These are phyloP conservation scores for Hylaea fasciaria DNA, from an alignment of 2,888 invertebrate genomes.

Conservation along the genomic window DNA sequence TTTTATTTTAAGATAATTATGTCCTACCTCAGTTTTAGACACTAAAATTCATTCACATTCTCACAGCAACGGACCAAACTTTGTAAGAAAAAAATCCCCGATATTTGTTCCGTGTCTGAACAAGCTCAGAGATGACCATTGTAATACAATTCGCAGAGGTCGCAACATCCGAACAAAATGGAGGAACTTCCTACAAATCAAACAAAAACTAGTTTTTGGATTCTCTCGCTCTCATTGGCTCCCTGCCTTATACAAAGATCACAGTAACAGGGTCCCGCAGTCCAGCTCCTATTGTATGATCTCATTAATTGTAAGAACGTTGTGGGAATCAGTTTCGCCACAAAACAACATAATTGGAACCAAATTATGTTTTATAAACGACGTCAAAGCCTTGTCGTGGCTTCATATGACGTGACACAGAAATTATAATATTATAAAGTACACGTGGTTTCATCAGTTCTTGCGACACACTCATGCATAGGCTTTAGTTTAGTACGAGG, in stretches of 20 bases:
- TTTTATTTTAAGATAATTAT: too few species aligned
- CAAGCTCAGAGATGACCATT: not conserved
- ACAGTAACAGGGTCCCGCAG: slow-evolving; percentile 13
- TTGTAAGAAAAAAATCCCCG: too few species aligned
- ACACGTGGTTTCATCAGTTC: slow-evolving; percentile 29
- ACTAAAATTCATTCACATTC: too few species aligned
- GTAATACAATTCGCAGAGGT: slow-evolving; percentile 10
- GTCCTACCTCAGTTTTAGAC: too few species aligned
- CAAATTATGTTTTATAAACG: slow-evolving; percentile 34
- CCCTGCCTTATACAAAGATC: slow-evolving; percentile 29
- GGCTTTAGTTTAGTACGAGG: slow-evolving; percentile 26
- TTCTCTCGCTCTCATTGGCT: slow-evolving; percentile 20
- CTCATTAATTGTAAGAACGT: slow-evolving; percentile 10
- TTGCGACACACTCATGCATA: slow-evolving; percentile 17
- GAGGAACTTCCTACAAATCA: slow-evolving; percentile 4
- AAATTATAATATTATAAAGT: slow-evolving; percentile 31
- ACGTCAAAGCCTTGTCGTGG: slow-evolving; percentile 25
- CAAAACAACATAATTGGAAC: slow-evolving; percentile 26
- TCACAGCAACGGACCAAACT: too few species aligned
- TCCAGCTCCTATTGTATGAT: slow-evolving; percentile 28
- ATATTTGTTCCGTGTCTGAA: slow-evolving; percentile 1
- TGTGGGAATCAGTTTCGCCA: slow-evolving; percentile 28
- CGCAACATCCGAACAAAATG: slow-evolving; percentile 2
- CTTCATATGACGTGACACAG: slow-evolving; percentile 28
- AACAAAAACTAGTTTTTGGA: slow-evolving; percentile 8